Percentiles rank a stretch among this genome's conserved stretches.
phyloP scores from a whole-genome alignment of 2,113 vertebrate species.

The Hypomesus transpacificus region DNA sequence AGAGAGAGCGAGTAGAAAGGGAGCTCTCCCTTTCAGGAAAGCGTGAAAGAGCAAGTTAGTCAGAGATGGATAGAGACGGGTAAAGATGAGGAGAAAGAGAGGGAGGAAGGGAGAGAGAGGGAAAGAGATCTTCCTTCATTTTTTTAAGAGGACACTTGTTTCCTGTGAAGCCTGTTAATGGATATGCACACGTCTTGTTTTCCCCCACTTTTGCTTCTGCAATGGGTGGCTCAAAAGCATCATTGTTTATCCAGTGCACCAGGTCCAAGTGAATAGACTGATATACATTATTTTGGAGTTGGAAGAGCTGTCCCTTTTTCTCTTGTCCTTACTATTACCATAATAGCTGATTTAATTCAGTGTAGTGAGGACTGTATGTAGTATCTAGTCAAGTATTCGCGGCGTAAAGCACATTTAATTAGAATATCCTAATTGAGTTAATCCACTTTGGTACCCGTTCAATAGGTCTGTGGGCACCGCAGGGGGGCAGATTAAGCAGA shows the following conservation, averaged over 20 bases:
- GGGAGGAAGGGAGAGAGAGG: slow-evolving; percentile 6
- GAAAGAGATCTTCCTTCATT: slow-evolving; percentile 36
- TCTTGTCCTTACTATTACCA: too few species aligned
- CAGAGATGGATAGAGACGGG: slow-evolving; percentile 11
- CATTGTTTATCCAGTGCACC: too few species aligned
- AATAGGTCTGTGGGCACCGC: slow-evolving; percentile 19
- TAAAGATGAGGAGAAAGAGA: slow-evolving; percentile 12
- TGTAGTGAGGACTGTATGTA: too few species aligned
- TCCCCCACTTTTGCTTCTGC: background rate
- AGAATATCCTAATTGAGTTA: slow-evolving; percentile 30
- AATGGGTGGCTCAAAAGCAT: background rate
- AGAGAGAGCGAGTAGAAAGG: slow-evolving; percentile 8
- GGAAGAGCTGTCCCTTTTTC: too few species aligned
- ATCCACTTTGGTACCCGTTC: slow-evolving; percentile 38
- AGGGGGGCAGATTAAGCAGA: slow-evolving; percentile 42
- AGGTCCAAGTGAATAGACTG: too few species aligned
- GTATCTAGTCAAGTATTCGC: slow-evolving; percentile 8
- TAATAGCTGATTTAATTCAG: too few species aligned
- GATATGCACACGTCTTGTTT: slow-evolving; percentile 32
- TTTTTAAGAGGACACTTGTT: slow-evolving; percentile 47
- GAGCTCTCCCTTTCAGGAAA: slow-evolving; percentile 1
- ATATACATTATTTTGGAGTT: too few species aligned
- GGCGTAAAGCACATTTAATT: slow-evolving; percentile 35
- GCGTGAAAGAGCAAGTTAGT: slow-evolving; percentile 12
- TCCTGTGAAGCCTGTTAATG: slow-evolving; percentile 43